Evolutionary conservation across 64 coral and sea anemone species (phyloP).

Genomic region (Montipora cactus): DNA sequence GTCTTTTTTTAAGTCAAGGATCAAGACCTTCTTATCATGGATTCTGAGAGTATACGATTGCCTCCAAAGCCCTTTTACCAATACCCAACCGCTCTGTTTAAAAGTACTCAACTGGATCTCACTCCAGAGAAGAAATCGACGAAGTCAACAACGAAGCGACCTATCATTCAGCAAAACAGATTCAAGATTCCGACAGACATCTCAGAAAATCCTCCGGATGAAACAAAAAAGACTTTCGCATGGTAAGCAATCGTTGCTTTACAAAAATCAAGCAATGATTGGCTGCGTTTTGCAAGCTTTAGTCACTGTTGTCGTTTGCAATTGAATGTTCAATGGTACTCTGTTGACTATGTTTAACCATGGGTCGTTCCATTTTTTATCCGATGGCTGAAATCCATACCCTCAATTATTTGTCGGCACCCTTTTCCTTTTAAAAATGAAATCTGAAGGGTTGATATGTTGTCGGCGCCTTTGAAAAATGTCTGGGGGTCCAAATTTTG

Average conservation of each 20-base stretch:
- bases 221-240: not conserved
- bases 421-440: too few relatives aligned
- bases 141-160: conserved; percentile 13
- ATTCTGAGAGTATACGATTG: conserved; percentile 60
- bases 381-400: too few relatives aligned
- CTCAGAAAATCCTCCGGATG: not conserved
- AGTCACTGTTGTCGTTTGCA: too few relatives aligned
- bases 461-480: too few relatives aligned
- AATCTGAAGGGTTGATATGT: too few relatives aligned
- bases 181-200: not conserved
- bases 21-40: conserved; percentile 2
- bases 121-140: conserved; percentile 80
- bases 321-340: too few relatives aligned
- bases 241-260: not conserved
- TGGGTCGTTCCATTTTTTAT: too few relatives aligned
- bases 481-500: too few relatives aligned
- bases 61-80: conserved; percentile 72
- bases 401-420: too few relatives aligned
- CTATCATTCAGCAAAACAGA: not conserved
- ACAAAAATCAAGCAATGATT: too few relatives aligned
- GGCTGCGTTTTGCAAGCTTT: too few relatives aligned
- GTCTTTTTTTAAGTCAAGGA: not conserved
- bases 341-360: too few relatives aligned
- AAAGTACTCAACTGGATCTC: conserved; percentile 78
- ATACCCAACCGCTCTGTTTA: conserved; percentile 43